Evolutionary conservation across 2,888 invertebrate species (phyloP), one percentile per base, ranked within the genome.

Genomic region (Aethes cnicana): DNA sequence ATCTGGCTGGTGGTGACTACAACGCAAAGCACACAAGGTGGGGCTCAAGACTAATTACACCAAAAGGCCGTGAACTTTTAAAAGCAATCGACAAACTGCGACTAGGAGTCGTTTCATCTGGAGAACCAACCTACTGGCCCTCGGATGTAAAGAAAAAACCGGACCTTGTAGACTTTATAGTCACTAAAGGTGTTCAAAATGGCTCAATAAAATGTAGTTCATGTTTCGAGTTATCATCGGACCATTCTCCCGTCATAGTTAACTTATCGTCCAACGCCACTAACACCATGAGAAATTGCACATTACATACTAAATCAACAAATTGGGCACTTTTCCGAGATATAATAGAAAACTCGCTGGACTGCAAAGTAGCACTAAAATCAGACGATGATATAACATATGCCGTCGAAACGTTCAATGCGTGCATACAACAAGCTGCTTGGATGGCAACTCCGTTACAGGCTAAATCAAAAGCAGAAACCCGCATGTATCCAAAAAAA

Each of bases 61-160:
- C n/a, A n/a, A n/a, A n/a, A n/a, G n/a, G n/a, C n/a, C n/a, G n/a
- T n/a, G n/a, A n/a, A n/a, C n/a, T n/a, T n/a, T n/a, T n/a, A n/a
- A n/a, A n/a, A n/a, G n/a, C n/a, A n/a, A n/a, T n/a, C n/a, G n/a
- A n/a, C n/a, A n/a, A n/a, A n/a, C n/a, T n/a, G n/a, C n/a, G n/a
- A n/a, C n/a, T n/a, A n/a, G n/a, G n/a, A n/a, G n/a, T n/a, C n/a
- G n/a, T n/a, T n/a, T n/a, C n/a, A n/a, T n/a, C n/a, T n/a, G n/a
- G n/a, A n/a, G n/a, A n/a, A n/a, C n/a, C n/a, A n/a, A n/a, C n/a
- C n/a, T n/a, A n/a, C n/a, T 5, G 60, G 60, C 58, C 59, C 1
- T 46, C 58, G 3, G 62, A 62, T 12, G 9, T 1, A 11, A 49
- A 42, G 3, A 56, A 53, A 36, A 33, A 49, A 8, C 61, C 61